phyloP scores from a whole-genome alignment of 2,797 vertebrate genomes.

The Squalus acanthias region DNA sequence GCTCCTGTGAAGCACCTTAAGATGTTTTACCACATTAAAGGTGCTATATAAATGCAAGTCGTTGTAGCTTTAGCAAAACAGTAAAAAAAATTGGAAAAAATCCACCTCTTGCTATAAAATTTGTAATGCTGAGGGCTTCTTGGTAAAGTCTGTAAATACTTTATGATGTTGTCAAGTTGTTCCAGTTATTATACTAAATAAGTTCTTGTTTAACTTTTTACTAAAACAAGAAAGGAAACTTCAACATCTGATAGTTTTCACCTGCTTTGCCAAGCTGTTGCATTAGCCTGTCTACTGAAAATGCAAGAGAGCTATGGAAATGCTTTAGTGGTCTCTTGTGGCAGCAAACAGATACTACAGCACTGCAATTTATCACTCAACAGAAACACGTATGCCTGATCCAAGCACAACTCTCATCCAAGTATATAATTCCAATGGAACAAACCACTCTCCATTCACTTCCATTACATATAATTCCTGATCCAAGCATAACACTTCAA shows the following conservation, averaged over 20 bases:
- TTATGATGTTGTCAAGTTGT: not conserved
- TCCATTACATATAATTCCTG: not conserved
- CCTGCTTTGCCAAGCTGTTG: not conserved
- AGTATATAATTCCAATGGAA: constrained; percentile 11
- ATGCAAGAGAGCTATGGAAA: not conserved
- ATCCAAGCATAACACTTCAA: not conserved
- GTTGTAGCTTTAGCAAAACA: not conserved
- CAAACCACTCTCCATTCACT: constrained; percentile 6
- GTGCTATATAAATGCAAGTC: not conserved
- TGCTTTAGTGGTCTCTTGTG: constrained; percentile 27
- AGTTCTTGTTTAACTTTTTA: not conserved
- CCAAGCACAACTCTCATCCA: not conserved
- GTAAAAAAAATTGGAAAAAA: not conserved
- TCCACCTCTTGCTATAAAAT: not conserved
- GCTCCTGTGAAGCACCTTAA: not conserved
- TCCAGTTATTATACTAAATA: not conserved
- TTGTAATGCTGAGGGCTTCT: not conserved
- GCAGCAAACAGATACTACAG: not conserved
- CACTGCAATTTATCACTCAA: not conserved
- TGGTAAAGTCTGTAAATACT: not conserved
- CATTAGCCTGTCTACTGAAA: not conserved
- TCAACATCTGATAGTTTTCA: constrained; percentile 16
- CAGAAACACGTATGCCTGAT: not conserved
- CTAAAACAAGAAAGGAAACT: constrained; percentile 16
- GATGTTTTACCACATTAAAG: not conserved